Evolutionary conservation across 2,113 vertebrate species (phyloP).

Genomic region (Nothobranchius kuhntae): DNA sequence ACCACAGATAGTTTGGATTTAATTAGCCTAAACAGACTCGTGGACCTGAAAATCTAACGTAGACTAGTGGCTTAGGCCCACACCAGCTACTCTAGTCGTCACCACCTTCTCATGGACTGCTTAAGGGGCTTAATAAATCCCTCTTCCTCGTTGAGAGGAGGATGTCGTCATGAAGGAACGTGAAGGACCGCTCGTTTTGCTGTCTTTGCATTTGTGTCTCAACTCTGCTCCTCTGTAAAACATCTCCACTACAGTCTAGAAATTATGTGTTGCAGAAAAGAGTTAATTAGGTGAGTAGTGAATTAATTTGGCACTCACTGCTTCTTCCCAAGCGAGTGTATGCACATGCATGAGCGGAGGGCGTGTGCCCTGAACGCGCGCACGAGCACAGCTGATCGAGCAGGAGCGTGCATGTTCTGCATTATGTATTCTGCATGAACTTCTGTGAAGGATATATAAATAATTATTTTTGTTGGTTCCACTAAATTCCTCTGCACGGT

Average conservation of each 20-base stretch:
- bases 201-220: slow-evolving; percentile 74
- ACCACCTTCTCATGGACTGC: slow-evolving; percentile 50
- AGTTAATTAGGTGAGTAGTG: slow-evolving; percentile 82
- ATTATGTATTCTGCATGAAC: slow-evolving; percentile 60
- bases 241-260: slow-evolving; percentile 74
- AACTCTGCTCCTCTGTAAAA: slow-evolving; percentile 73
- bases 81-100: slow-evolving; percentile 45
- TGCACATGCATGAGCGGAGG: slow-evolving; percentile 65
- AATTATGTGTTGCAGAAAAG: slow-evolving; percentile 80
- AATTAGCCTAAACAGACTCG: slow-evolving; percentile 11
- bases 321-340: slow-evolving; percentile 42
- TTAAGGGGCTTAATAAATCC: slow-evolving; percentile 49
- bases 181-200: slow-evolving; percentile 70
- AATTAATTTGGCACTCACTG: slow-evolving; percentile 60
- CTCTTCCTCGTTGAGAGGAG: slow-evolving; percentile 59
- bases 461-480: slow-evolving; percentile 11
- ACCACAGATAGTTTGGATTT: slow-evolving; percentile 16
- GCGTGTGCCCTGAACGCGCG: slow-evolving; percentile 28
- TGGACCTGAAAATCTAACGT: slow-evolving; percentile 39
- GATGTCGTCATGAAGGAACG: slow-evolving; percentile 73
- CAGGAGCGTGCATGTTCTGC: slow-evolving; percentile 21
- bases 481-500: slow-evolving; percentile 33
- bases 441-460: slow-evolving; percentile 17
- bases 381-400: slow-evolving; percentile 16
- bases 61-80: slow-evolving; percentile 47